Base-by-base conservation (phyloP, 2,888 invertebrate genomes). In the Amiota mariae region DNA sequence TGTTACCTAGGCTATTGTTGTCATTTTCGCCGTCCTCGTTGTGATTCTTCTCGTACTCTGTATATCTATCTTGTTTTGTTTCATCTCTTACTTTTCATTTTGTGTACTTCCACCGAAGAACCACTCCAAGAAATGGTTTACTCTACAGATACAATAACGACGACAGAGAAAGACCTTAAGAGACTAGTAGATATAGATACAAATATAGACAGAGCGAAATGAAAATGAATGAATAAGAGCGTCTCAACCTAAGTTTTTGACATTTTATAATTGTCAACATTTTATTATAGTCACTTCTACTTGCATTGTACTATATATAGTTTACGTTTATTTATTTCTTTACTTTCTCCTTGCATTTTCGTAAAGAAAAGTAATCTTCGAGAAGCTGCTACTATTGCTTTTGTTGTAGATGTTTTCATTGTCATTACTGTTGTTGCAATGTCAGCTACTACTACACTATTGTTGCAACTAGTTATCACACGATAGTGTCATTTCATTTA, bases 211-310 rank as follows among this genome's bases (percentile, higher is more conserved):
- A 36, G 36, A 36, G 36, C 8, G 36, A 36, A 36, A 6, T 2
- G 36, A 36, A 36, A 36, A 36, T 36, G 36, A 36, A 36, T 36
- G 36, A 51, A 51, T 51, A 12, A 51, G n/a, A 20, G 11, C 4
- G 10, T 9, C 15, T 59, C 15, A 20, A 11, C 59, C 11, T 18
- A 24, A 59, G 59, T 8, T 18, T 59, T 18, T 59, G 59, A 59
- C 59, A 59, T 59, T 59, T 59, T 59, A 20, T 59, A 59, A 59
- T 59, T 54, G 54, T 54, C 54, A 64, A 64, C 63, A 64, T 12
- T 59, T 46, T 64, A 18, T 46, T 66, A 10, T 46, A 18, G 24
- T 12, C 46, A 36, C 36, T 36, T 63, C n/a, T n/a, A n/a, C n/a
- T n/a, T n/a, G n/a, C n/a, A n/a, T n/a, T n/a, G n/a, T n/a, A n/a